These are phyloP conservation scores for Eupithecia tripunctaria DNA, from an alignment of 2,888 invertebrate species.

Conservation along the genomic window DNA sequence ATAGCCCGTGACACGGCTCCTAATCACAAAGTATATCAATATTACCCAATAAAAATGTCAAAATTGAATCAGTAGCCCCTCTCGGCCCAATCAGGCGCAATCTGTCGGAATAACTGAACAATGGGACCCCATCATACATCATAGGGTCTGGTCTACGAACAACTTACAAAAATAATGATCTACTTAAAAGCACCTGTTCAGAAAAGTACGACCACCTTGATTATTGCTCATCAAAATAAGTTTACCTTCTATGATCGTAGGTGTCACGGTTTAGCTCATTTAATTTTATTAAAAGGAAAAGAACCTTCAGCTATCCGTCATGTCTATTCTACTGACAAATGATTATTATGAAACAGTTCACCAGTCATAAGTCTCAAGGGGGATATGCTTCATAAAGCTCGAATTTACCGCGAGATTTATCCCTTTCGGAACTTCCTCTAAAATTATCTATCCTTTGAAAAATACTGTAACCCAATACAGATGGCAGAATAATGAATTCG, in stretches of 20 bases:
- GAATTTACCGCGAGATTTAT: conserved; percentile 35
- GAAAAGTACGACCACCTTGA: neutral
- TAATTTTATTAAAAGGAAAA: neutral
- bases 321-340: conserved; percentile 6
- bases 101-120: conserved; percentile 54
- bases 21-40: conserved; percentile 77
- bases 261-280: neutral
- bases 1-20: conserved; percentile 61
- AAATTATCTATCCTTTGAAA: conserved; percentile 44
- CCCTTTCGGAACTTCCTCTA: conserved; percentile 41
- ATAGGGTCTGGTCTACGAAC: conserved; percentile 38
- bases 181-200: neutral
- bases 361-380: conserved; percentile 12
- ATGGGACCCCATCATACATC: conserved; percentile 35
- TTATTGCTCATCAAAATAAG: neutral
- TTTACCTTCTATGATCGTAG: too few species aligned
- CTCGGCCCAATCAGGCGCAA: conserved; percentile 66
- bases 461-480: conserved; percentile 48
- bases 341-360: conserved; percentile 3
- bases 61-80: conserved; percentile 75
- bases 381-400: conserved; percentile 37
- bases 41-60: conserved; percentile 78
- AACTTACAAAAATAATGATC: conserved; percentile 9
- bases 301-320: neutral
- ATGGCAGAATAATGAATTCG: conserved; percentile 61